Percentiles rank a stretch among this genome's conserved stretches.
Evolutionary conservation across 2,797 vertebrate genomes (phyloP).

Genomic region (Protosalanx chinensis): DNA sequence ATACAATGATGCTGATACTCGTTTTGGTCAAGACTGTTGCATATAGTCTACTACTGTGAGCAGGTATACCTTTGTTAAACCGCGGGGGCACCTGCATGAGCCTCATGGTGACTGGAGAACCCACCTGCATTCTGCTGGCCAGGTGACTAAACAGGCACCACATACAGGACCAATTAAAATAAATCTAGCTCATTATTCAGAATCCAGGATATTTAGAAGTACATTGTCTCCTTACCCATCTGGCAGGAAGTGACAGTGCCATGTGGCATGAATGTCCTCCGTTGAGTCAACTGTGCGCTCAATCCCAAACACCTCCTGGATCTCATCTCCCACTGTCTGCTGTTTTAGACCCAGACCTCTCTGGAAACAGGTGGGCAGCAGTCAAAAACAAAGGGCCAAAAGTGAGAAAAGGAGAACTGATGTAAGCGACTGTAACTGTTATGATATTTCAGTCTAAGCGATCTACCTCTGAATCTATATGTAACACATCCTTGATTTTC

Average conservation of each 20-base stretch:
- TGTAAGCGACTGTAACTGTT: too few species aligned
- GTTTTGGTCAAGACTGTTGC: too few species aligned
- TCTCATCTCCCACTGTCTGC: constrained; percentile 63
- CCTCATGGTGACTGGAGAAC: constrained; percentile 74
- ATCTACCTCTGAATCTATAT: not conserved
- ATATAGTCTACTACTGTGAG: not conserved
- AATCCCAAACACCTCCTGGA: constrained; percentile 77
- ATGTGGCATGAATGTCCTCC: constrained; percentile 59
- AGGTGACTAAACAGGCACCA: constrained; percentile 70
- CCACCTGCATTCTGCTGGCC: constrained; percentile 78
- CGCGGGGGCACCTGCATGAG: constrained; percentile 72
- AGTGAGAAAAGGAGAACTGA: too few species aligned
- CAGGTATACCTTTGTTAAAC: constrained; percentile 64
- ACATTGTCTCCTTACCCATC: constrained; percentile 75
- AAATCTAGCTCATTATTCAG: not conserved
- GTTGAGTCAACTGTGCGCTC: constrained; percentile 67
- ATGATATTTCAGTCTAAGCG: not conserved
- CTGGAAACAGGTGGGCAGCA: constrained; percentile 58
- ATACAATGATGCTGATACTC: not conserved
- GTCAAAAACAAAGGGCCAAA: too few species aligned
- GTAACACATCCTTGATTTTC: not conserved
- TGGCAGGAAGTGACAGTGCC: constrained; percentile 82
- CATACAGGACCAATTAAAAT: constrained; percentile 8
- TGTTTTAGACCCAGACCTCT: constrained; percentile 69
- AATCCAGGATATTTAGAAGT: too few species aligned